These are phyloP conservation scores for Girardinus metallicus DNA, from an alignment of 2,797 vertebrate species.

Conservation along the genomic window DNA sequence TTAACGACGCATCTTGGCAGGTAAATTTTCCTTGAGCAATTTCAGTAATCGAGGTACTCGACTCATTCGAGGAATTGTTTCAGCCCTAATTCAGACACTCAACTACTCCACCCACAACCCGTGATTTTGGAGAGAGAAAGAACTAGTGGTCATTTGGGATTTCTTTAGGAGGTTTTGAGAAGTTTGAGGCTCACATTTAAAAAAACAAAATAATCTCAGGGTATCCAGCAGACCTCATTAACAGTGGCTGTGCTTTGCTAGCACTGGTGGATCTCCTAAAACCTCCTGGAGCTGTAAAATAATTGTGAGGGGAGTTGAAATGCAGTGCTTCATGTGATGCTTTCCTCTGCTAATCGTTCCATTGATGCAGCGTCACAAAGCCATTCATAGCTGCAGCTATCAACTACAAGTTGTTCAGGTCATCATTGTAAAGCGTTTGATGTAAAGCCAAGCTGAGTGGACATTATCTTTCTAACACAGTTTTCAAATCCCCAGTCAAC, in stretches of 20 bases:
- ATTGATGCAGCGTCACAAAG: neutral
- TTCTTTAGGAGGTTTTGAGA: no score
- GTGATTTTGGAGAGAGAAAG: no score
- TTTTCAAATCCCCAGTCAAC: neutral
- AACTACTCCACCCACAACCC: no score
- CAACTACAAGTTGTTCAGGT: neutral
- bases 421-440: neutral
- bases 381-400: neutral
- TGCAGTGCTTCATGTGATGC: neutral
- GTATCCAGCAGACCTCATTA: neutral
- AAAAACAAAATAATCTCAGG: neutral
- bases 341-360: neutral
- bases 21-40: no score
- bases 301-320: neutral
- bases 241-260: neutral
- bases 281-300: neutral
- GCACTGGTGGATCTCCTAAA: neutral
- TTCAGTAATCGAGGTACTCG: no score
- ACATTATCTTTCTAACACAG: neutral
- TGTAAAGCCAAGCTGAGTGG: neutral
- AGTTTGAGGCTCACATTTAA: no score
- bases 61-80: no score
- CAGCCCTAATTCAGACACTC: neutral
- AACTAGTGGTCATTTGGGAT: no score
- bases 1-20: no score